Evolutionary conservation across 2,113 vertebrate species (phyloP).

Genomic region (Phodopus roborovskii): DNA sequence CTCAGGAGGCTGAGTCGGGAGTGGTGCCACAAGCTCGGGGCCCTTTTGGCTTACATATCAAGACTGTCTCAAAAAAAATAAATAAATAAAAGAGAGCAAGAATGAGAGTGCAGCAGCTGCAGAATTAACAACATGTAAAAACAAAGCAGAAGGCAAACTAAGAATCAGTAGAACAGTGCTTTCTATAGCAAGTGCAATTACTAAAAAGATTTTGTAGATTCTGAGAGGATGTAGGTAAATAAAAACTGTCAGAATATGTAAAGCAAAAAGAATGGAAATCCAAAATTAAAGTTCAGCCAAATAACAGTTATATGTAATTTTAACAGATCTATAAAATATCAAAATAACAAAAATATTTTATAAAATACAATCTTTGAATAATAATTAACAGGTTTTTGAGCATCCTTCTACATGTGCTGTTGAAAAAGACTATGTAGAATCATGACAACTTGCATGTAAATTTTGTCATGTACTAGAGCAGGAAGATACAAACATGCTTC

Average conservation of each 20-base stretch:
- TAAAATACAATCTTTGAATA: neutral
- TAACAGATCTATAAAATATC: neutral
- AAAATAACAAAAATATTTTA: neutral
- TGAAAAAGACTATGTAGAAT: neutral
- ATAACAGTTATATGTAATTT: neutral
- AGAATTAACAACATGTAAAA: constrained; percentile 45
- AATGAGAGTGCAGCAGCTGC: neutral
- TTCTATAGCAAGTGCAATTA: constrained; percentile 10
- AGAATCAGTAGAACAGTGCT: neutral
- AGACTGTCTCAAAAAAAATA: neutral
- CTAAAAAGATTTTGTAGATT: neutral
- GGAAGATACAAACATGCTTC: neutral
- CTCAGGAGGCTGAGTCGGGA: neutral
- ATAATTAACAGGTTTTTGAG: neutral
- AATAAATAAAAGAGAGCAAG: neutral
- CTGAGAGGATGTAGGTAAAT: neutral
- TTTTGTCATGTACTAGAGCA: neutral
- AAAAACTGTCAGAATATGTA: constrained; percentile 21
- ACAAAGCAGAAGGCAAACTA: constrained; percentile 16
- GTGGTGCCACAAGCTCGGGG: neutral
- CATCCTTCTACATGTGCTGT: neutral
- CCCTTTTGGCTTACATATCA: neutral
- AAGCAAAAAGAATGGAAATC: neutral
- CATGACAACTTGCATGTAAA: constrained; percentile 27
- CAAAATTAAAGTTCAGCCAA: neutral